Base-by-base conservation (phyloP, 2,888 invertebrate genomes). In the Erebia epiphron region DNA sequence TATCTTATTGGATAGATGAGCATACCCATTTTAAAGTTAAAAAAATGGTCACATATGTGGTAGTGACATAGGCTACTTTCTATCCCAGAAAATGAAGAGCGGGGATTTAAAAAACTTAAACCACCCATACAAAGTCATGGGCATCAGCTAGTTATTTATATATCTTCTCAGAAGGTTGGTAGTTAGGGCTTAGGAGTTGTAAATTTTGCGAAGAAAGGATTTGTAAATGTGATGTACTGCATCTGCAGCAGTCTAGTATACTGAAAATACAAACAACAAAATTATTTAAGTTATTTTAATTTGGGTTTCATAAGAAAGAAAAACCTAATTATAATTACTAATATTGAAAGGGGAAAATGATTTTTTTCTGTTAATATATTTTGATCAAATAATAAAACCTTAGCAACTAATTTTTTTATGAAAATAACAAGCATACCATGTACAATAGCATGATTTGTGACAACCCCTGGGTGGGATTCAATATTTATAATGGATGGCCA, bases 361-460 rank as follows among this genome's bases (percentile, higher is more conserved):
- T 41, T 41, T 43, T 60, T 14, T 11, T 11, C 2, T 41, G n/a
- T 56, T 56, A 56, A 14, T 49, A 18, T 62, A 26, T 26, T 26
- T 62, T 49, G 14, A 62, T 62, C 49, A 46, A 62, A 62, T 49
- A 14, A 60, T 16, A 16, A 43, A 41, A 10, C 11, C n/a, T n/a
- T 4, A 57, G 14, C n/a, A 26, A 43, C 16, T 16, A 41, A 41
- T 13, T 10, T 58, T 58, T 9, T 7, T n/a, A 14, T 14, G 14
- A 49, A 56, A 21, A 10, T 21, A 14, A 57, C 1, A 26, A 35
- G 26, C 21, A 14, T 18, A 56, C 56, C 26, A 21, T 35, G 57
- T 35, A 57, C 4, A 4, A 26, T 26, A 26, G 26, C 4, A 0
- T 2, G 35, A 8, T 57, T 7, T 21, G 21, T 56, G 18, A 21